These are phyloP conservation scores for Aselliscus stoliczkanus DNA, from an alignment of 2,797 vertebrate genomes.

Conservation along the genomic window DNA sequence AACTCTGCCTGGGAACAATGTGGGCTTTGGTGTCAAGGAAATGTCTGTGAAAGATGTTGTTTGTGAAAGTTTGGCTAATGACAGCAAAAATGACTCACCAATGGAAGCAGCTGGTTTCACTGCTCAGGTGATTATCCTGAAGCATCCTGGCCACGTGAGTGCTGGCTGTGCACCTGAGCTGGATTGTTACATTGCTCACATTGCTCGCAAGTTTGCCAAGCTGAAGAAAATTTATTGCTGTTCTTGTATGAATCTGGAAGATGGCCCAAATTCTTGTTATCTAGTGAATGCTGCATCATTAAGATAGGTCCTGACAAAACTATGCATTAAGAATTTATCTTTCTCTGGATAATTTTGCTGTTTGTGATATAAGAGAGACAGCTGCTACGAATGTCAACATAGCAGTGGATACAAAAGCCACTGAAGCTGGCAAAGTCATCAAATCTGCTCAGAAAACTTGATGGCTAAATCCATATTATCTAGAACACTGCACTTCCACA, in stretches of 20 bases:
- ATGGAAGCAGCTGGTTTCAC: neutral
- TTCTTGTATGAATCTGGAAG: neutral
- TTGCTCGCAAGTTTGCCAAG: neutral
- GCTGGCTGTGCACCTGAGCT: neutral
- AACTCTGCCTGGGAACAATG: neutral
- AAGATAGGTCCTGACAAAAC: neutral
- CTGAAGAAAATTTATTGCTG: neutral
- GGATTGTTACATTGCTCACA: neutral
- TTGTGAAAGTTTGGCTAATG: neutral
- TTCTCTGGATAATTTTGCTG: neutral
- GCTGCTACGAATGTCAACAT: neutral
- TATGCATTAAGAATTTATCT: too few relatives aligned
- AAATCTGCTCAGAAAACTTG: neutral
- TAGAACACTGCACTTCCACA: neutral
- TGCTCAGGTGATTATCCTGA: neutral
- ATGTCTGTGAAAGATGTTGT: neutral
- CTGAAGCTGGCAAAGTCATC: neutral
- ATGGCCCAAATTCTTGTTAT: neutral
- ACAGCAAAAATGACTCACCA: neutral
- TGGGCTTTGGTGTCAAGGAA: neutral
- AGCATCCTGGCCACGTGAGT: neutral
- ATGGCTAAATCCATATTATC: neutral
- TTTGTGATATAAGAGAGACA: neutral
- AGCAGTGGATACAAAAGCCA: neutral
- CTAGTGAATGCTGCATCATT: neutral